Conservation (phyloP, 2,888 invertebrate genomes). For the Tyria jacobaeae region DNA sequence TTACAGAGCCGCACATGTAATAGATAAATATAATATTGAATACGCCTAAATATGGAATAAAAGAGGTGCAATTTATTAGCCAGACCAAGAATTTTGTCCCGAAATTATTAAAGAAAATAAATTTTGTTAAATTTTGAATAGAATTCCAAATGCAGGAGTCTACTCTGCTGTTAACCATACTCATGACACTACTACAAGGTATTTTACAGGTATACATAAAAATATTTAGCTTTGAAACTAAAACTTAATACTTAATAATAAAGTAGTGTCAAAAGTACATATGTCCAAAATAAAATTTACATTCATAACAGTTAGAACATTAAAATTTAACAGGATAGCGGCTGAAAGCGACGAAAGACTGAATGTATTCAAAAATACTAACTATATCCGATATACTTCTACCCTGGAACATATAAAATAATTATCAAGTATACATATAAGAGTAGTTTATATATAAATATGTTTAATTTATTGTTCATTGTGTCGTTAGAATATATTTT, state of each 20-base stretch:
- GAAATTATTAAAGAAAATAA: constrained; percentile 21
- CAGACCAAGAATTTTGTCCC: constrained; percentile 25
- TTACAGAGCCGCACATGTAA: not conserved
- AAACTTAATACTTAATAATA: not conserved
- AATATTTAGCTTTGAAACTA: too few species aligned
- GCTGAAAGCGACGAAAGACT: constrained; percentile 49
- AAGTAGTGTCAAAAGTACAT: constrained; percentile 13
- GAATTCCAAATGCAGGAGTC: not conserved
- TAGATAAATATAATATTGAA: not conserved
- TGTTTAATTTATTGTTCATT: not conserved
- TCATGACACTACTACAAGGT: not conserved
- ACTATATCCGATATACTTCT: constrained; percentile 62
- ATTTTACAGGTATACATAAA: not conserved
- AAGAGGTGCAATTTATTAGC: constrained; percentile 13
- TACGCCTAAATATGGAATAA: not conserved
- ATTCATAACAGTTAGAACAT: constrained; percentile 33
- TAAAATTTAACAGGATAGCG: constrained; percentile 45
- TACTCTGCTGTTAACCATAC: not conserved
- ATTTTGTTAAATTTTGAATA: constrained; percentile 30
- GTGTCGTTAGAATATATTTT: not conserved
- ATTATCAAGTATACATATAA: constrained; percentile 41
- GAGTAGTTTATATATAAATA: constrained; percentile 12
- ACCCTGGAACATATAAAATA: constrained; percentile 63
- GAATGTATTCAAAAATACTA: constrained; percentile 61
- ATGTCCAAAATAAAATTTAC: constrained; percentile 25